Percentiles rank a stretch among this genome's conserved stretches.
phyloP scores from a whole-genome alignment of 2,113 vertebrate genomes.

The Dasyurus viverrinus region DNA sequence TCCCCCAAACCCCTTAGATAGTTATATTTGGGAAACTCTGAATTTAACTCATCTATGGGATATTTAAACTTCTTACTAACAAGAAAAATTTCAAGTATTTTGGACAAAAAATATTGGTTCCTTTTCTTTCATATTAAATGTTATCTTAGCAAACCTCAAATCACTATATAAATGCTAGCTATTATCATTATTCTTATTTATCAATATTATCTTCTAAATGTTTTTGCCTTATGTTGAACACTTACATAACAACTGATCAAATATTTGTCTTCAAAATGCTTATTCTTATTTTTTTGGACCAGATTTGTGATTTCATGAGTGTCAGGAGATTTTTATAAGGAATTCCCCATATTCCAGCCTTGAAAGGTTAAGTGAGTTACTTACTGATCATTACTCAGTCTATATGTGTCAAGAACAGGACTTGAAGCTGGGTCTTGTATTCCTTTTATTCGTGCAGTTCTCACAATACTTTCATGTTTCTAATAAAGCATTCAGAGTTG shows the following conservation, averaged over 20 bases:
- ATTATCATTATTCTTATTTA: not conserved
- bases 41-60: not conserved
- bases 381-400: not conserved
- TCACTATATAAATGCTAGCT: not conserved
- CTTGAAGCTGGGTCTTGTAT: not conserved
- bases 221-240: slow-evolving; percentile 1
- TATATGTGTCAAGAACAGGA: not conserved
- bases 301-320: not conserved
- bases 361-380: not conserved
- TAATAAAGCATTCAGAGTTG: not conserved
- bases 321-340: not conserved
- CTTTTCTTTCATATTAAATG: slow-evolving; percentile 24
- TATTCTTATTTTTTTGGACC: not conserved
- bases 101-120: not conserved
- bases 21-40: not conserved
- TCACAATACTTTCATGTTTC: not conserved
- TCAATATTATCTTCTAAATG: not conserved
- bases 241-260: slow-evolving; percentile 6
- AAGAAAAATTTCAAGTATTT: not conserved
- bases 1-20: not conserved
- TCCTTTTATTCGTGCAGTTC: not conserved
- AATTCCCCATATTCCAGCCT: not conserved
- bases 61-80: not conserved
- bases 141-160: slow-evolving; percentile 13
- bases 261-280: not conserved